phyloP scores from a whole-genome alignment of 2,113 vertebrate species.

The Grammomys surdaster region DNA sequence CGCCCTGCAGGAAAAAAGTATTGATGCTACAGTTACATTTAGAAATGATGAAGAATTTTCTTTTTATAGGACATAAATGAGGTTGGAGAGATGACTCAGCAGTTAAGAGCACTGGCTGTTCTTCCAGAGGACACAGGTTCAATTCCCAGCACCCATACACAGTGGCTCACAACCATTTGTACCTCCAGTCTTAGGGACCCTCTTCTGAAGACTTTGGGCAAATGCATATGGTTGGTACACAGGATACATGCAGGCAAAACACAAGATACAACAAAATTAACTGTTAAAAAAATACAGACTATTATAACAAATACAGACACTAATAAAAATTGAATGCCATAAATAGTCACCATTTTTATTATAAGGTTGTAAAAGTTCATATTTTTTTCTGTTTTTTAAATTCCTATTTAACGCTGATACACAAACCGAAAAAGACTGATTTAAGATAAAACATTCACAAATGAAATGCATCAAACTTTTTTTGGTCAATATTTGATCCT shows the following conservation, averaged over 20 bases:
- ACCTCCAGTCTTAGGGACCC: neutral
- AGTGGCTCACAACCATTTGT: neutral
- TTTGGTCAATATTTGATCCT: constrained; percentile 13
- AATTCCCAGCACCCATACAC: neutral
- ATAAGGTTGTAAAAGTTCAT: neutral
- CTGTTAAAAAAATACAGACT: neutral
- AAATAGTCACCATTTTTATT: neutral
- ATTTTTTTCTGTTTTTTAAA: constrained; percentile 5
- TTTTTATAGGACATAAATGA: neutral
- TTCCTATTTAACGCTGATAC: neutral
- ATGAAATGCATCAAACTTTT: constrained; percentile 5
- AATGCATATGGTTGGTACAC: neutral
- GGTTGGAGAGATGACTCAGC: too few species aligned
- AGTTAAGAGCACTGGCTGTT: too few species aligned
- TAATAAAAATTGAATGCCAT: neutral
- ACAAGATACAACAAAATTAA: neutral
- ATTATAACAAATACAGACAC: neutral
- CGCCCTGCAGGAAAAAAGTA: neutral
- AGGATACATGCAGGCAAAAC: neutral
- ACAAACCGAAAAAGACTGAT: neutral
- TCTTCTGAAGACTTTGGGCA: neutral
- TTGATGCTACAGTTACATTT: neutral
- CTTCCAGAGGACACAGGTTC: neutral
- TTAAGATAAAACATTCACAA: constrained; percentile 29
- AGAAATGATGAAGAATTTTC: neutral